Evolutionary conservation across 2,113 vertebrate genomes (phyloP).

Genomic region (Neogobius melanostomus): DNA sequence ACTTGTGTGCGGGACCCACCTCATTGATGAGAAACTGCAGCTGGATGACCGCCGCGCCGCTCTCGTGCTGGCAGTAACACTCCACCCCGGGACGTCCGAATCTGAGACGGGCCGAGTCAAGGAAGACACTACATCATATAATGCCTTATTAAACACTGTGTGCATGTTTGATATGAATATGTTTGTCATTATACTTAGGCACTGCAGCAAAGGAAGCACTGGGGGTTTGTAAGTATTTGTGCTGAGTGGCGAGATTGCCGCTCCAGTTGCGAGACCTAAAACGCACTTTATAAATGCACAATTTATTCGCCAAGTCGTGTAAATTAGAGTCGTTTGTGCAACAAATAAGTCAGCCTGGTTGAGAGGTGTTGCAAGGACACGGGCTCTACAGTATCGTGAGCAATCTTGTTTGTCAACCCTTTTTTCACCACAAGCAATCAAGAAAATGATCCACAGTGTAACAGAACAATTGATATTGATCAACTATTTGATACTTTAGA

Average conservation of each 20-base stretch:
- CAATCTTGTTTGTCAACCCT: not conserved
- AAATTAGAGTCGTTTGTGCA: not conserved
- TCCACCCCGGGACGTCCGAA: constrained; percentile 97
- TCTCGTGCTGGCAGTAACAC: constrained; percentile 97
- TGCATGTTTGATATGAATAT: not conserved
- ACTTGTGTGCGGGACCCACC: constrained; percentile 44
- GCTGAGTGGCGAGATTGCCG: not conserved
- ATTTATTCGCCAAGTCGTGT: not conserved
- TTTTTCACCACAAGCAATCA: not conserved
- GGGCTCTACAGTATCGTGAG: no score
- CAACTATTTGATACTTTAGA: no score
- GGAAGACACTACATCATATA: constrained; percentile 61
- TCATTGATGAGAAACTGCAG: constrained; percentile 89
- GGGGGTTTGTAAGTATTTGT: not conserved
- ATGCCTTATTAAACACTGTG: not conserved
- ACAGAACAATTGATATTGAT: no score
- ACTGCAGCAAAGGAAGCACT: not conserved
- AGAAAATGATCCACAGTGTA: no score
- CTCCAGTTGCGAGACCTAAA: not conserved
- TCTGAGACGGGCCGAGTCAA: constrained; percentile 83
- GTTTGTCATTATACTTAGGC: not conserved
- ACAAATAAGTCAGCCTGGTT: not conserved
- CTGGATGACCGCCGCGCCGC: constrained; percentile 92
- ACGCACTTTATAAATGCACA: not conserved
- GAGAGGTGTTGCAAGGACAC: not conserved